Percentiles rank a stretch among this genome's conserved stretches.
phyloP scores from a whole-genome alignment of 2,797 vertebrate species.

The Thripadectes ignobilis region DNA sequence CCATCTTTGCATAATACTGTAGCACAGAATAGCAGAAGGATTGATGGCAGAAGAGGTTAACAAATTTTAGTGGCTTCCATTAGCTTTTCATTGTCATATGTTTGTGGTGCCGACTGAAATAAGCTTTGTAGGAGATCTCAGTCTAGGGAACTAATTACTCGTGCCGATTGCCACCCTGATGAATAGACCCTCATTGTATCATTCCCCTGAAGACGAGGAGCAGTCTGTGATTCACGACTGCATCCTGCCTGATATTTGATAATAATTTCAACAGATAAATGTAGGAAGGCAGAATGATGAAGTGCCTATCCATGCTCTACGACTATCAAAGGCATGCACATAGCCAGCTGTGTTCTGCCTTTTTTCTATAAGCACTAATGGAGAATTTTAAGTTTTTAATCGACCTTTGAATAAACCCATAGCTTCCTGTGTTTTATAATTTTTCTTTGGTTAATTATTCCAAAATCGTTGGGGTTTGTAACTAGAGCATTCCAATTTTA shows the following conservation, averaged over 20 bases:
- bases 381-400: slow-evolving; percentile 76
- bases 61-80: slow-evolving; percentile 84
- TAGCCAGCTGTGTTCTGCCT: slow-evolving; percentile 80
- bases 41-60: slow-evolving; percentile 83
- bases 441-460: slow-evolving; percentile 3
- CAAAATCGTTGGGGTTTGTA: background rate
- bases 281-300: slow-evolving; percentile 94
- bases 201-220: slow-evolving; percentile 81
- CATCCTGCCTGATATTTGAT: slow-evolving; percentile 88
- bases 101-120: slow-evolving; percentile 83
- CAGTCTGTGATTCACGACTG: slow-evolving; percentile 85
- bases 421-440: background rate
- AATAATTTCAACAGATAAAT: slow-evolving; percentile 99
- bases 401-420: slow-evolving; percentile 45
- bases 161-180: slow-evolving; percentile 86
- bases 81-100: slow-evolving; percentile 83
- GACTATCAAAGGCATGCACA: slow-evolving; percentile 88
- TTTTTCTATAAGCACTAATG: slow-evolving; percentile 60
- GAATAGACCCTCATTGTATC: slow-evolving; percentile 91
- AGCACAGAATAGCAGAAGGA: slow-evolving; percentile 74
- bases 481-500: background rate
- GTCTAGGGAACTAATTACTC: slow-evolving; percentile 93
- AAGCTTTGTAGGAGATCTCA: slow-evolving; percentile 84
- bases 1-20: slow-evolving; percentile 86
- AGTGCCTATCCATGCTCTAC: slow-evolving; percentile 85